Conservation (phyloP, 2,797 vertebrate genomes). For the Rachycentron canadum region DNA sequence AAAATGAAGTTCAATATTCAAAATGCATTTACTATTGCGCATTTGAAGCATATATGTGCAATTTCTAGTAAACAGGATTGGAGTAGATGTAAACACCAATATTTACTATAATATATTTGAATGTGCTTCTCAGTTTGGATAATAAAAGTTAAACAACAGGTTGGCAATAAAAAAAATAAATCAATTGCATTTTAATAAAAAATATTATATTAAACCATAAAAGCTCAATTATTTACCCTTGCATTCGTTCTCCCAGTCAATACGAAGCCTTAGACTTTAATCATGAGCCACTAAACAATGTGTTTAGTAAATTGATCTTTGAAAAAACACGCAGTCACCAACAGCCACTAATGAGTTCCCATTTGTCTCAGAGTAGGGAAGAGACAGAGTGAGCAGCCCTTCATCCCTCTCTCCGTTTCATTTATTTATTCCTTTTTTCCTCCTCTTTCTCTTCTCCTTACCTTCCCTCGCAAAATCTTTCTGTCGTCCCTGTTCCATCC, state of each 20-base stretch:
- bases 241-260: constrained; percentile 71
- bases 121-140: not conserved
- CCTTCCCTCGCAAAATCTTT: constrained; percentile 30
- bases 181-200: constrained; percentile 57
- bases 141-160: constrained; percentile 21
- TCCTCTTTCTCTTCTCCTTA: constrained; percentile 22
- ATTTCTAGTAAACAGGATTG: not conserved
- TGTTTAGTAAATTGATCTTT: constrained; percentile 88
- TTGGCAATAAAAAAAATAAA: constrained; percentile 30
- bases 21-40: not conserved
- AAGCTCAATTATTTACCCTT: constrained; percentile 65
- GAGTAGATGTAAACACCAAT: not conserved
- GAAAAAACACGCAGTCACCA: constrained; percentile 90
- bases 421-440: constrained; percentile 43
- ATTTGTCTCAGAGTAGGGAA: constrained; percentile 80
- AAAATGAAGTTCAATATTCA: not conserved
- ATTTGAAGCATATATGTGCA: not conserved
- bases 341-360: constrained; percentile 87
- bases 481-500: constrained; percentile 28
- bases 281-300: constrained; percentile 86
- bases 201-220: constrained; percentile 69
- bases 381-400: constrained; percentile 60
- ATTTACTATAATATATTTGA: not conserved
- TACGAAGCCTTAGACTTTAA: constrained; percentile 81
- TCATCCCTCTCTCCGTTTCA: constrained; percentile 54